phyloP scores from a whole-genome alignment of 2,888 invertebrate species.

The Amiota communis region DNA sequence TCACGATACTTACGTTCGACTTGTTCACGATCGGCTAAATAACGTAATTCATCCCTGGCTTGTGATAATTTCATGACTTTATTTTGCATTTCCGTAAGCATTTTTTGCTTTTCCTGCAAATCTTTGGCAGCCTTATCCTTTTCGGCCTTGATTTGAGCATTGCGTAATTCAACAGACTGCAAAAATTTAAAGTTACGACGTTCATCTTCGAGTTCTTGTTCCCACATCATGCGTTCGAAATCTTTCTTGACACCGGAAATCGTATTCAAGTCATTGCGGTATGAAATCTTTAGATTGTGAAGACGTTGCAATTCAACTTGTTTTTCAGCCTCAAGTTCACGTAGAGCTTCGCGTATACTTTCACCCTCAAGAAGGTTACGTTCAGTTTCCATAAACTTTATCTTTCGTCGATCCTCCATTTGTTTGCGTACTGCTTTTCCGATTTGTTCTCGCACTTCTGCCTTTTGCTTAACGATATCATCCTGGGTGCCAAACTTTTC shows the following conservation, averaged over 20 bases:
- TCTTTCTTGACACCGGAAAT: conserved; percentile 47
- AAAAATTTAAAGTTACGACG: conserved; percentile 49
- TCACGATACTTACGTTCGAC: conserved; percentile 56
- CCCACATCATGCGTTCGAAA: conserved; percentile 51
- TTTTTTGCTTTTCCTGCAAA: conserved; percentile 43
- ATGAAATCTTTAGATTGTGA: conserved; percentile 38
- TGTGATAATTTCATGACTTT: conserved; percentile 54
- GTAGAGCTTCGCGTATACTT: conserved; percentile 44
- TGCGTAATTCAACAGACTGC: conserved; percentile 47
- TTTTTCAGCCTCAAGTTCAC: conserved; percentile 44
- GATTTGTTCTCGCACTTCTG: conserved; percentile 47
- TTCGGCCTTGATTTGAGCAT: conserved; percentile 36
- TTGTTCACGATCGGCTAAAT: conserved; percentile 52
- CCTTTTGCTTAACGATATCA: conserved; percentile 43
- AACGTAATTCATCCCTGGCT: conserved; percentile 58
- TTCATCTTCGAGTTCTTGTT: conserved; percentile 55
- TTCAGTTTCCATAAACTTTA: conserved; percentile 53
- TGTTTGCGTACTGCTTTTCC: conserved; percentile 54
- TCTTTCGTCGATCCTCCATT: conserved; percentile 49
- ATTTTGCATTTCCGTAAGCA: conserved; percentile 48
- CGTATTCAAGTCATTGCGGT: conserved; percentile 52
- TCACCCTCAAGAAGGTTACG: conserved; percentile 44
- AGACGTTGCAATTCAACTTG: background rate
- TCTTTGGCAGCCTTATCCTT: conserved; percentile 43
- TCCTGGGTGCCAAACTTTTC: conserved; percentile 50